phyloP scores from a whole-genome alignment of 2,113 vertebrate genomes.

The Rhea americana region DNA sequence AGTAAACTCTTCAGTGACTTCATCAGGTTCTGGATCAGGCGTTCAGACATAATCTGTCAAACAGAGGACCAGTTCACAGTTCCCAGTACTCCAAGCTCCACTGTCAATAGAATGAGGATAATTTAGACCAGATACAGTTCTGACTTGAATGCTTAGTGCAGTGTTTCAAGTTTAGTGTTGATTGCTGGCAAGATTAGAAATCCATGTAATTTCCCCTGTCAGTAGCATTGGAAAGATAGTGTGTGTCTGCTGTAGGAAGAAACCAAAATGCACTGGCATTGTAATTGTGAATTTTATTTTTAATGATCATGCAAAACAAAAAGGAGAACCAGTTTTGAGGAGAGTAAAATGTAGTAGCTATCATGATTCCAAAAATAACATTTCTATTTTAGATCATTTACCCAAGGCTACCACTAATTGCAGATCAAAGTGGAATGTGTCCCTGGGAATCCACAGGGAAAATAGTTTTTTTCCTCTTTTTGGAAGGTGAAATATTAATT shows the following conservation, averaged over 20 bases:
- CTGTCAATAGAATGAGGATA: not conserved
- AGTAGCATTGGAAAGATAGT: accelerated
- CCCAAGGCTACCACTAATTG: conserved; percentile 15
- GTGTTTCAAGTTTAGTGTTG: not conserved
- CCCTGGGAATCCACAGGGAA: not conserved
- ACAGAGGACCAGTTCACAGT: not conserved
- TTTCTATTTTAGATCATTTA: conserved; percentile 44
- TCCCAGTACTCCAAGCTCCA: accelerated
- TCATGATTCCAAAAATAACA: conserved; percentile 26
- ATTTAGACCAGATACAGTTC: not conserved
- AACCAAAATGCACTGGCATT: not conserved
- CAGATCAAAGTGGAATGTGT: not conserved
- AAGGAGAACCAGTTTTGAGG: not conserved
- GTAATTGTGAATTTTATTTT: conserved; percentile 21
- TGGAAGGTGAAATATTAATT: conserved; percentile 53
- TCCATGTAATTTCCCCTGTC: accelerated
- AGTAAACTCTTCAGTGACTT: not conserved
- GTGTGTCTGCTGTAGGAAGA: not conserved
- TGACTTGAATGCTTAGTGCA: not conserved
- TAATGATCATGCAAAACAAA: not conserved
- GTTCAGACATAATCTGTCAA: not conserved
- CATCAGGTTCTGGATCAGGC: not conserved
- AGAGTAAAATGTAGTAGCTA: conserved; percentile 15
- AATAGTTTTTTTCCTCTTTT: not conserved
- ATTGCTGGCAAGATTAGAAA: not conserved